These are phyloP conservation scores for Zosterops japonicus DNA, from an alignment of 2,113 vertebrate genomes.

Conservation along the genomic window DNA sequence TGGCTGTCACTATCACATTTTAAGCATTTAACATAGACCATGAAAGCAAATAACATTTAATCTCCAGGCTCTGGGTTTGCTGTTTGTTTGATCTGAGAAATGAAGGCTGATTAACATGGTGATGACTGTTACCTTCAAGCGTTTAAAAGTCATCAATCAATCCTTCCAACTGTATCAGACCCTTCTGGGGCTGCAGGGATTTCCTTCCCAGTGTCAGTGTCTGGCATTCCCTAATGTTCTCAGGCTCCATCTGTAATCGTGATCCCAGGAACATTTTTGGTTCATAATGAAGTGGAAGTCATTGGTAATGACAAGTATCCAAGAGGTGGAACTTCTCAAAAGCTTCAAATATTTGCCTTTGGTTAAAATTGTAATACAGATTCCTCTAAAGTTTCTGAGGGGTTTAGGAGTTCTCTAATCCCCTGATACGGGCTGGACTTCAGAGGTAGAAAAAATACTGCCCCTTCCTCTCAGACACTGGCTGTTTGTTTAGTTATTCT, in stretches of 20 bases:
- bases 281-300: background rate
- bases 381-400: background rate
- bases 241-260: background rate
- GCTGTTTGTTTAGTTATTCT: background rate
- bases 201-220: background rate
- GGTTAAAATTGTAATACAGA: background rate
- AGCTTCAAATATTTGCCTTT: background rate
- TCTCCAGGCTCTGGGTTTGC: background rate
- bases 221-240: background rate
- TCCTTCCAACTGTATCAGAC: background rate
- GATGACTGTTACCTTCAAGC: background rate
- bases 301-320: background rate
- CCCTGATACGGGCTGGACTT: accelerated
- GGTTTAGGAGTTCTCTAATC: background rate
- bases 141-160: background rate
- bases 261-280: background rate
- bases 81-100: background rate
- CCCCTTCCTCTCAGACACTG: background rate
- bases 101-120: background rate
- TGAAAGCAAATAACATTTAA: background rate
- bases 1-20: background rate
- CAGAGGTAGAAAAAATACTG: background rate
- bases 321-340: background rate
- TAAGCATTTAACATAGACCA: background rate
- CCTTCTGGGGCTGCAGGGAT: background rate